A percentile compares a stretch with the other conserved stretches of the same genome.
phyloP scores from a whole-genome alignment of 2,113 vertebrate genomes.

The Jacana jacana region DNA sequence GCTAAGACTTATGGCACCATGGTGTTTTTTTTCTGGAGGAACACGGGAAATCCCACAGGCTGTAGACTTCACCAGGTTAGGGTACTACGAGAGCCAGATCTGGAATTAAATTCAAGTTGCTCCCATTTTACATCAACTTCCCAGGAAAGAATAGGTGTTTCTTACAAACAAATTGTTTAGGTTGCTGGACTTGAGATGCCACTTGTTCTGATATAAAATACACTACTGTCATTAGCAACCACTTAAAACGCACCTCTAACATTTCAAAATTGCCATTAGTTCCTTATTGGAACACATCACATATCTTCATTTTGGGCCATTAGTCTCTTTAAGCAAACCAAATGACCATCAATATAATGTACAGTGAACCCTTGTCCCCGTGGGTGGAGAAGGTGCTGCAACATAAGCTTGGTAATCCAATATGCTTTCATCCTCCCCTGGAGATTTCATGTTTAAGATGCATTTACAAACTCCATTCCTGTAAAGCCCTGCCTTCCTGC shows the following conservation, averaged over 20 bases:
- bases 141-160: background rate
- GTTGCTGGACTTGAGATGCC: background rate
- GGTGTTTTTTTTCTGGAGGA: background rate
- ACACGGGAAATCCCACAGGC: background rate
- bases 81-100: background rate
- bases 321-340: background rate
- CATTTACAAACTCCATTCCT: background rate
- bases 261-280: background rate
- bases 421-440: background rate
- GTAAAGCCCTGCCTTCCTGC: background rate
- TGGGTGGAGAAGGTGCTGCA: background rate
- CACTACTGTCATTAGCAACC: background rate
- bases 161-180: background rate
- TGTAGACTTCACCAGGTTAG: background rate
- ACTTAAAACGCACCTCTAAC: background rate
- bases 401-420: background rate
- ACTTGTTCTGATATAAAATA: background rate
- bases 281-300: background rate
- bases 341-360: background rate
- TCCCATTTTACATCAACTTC: background rate
- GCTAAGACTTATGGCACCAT: background rate
- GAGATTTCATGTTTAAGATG: background rate
- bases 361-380: background rate
- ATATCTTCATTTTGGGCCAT: background rate
- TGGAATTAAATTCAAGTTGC: background rate